Conservation (phyloP, 2,888 invertebrate genomes). For the Chymomyza amoena region DNA sequence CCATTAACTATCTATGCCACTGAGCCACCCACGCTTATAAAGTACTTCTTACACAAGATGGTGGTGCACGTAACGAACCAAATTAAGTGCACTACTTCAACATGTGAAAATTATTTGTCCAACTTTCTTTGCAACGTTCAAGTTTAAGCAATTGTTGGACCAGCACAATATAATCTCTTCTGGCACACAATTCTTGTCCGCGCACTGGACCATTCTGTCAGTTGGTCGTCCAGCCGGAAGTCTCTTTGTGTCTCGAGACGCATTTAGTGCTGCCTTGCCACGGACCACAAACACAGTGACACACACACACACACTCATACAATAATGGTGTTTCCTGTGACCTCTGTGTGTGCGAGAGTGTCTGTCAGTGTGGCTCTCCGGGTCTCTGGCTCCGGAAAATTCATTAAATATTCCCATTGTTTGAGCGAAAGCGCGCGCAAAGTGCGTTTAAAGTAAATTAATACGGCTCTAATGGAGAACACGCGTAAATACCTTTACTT, state of each 20-base stretch:
- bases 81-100: neutral
- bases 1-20: too few relatives aligned
- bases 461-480: conserved; percentile 56
- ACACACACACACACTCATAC: neutral
- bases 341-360: neutral
- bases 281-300: neutral
- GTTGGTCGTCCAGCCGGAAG: neutral
- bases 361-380: neutral
- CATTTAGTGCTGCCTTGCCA: neutral
- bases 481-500: conserved; percentile 52
- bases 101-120: conserved; percentile 21
- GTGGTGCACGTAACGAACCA: neutral
- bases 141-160: conserved; percentile 10
- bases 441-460: conserved; percentile 49
- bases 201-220: neutral
- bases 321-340: neutral
- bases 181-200: neutral
- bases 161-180: neutral
- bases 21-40: neutral
- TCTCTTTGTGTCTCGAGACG: conserved; percentile 25
- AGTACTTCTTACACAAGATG: neutral
- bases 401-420: conserved; percentile 58
- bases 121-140: neutral
- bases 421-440: conserved; percentile 25
- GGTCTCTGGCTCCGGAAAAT: conserved; percentile 19